A percentile compares a stretch with the other conserved stretches of the same genome.
Conservation (phyloP, 2,113 vertebrate species). For the Boleophthalmus pectinirostris region DNA sequence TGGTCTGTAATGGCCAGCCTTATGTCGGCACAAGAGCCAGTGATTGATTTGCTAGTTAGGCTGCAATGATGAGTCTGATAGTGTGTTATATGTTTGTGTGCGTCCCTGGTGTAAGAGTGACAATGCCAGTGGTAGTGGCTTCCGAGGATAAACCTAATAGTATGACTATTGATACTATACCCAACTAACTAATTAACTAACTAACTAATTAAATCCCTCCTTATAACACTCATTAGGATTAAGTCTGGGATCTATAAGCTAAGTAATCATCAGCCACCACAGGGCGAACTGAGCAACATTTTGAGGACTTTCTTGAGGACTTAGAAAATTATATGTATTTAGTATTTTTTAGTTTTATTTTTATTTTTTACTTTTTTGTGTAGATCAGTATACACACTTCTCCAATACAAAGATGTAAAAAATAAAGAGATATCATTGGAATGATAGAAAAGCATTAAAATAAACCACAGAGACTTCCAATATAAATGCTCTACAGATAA, state of each 20-base stretch:
- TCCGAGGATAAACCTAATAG: constrained; percentile 4
- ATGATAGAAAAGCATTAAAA: no score
- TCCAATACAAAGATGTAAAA: no score
- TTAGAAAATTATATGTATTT: no score
- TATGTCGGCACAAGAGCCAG: neutral
- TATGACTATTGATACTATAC: neutral
- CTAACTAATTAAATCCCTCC: neutral
- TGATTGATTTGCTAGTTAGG: constrained; percentile 29
- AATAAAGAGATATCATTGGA: no score
- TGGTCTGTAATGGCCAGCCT: neutral
- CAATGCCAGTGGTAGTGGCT: constrained; percentile 2
- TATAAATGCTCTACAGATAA: neutral
- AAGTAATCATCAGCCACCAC: neutral
- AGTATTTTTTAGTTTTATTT: no score
- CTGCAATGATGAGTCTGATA: no score
- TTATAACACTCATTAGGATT: constrained; percentile 7
- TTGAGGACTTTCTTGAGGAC: no score
- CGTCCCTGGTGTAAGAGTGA: neutral
- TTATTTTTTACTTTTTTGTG: no score
- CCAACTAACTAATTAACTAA: neutral
- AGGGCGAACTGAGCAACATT: neutral
- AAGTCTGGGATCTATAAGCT: neutral
- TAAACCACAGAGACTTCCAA: no score
- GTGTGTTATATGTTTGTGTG: neutral
- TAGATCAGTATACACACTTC: no score